Conservation (phyloP, 2,113 vertebrate species). For the Sorex fumeus region DNA sequence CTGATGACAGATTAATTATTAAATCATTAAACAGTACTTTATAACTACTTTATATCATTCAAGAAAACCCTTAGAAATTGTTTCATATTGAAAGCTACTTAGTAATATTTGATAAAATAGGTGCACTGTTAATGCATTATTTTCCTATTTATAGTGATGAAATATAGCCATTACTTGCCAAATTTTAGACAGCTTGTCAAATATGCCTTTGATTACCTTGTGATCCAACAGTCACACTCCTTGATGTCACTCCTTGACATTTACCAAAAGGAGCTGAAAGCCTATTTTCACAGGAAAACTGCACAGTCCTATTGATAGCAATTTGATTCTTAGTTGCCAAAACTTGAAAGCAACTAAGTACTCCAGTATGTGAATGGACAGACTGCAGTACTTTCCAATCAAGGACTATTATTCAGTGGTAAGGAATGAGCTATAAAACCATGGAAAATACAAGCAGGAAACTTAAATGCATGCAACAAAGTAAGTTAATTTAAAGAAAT, state of each 20-base stretch:
- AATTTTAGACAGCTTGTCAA: background rate
- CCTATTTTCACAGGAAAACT: background rate
- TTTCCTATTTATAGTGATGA: constrained; percentile 35
- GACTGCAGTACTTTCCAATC: no score
- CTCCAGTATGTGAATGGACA: no score
- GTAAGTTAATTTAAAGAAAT: no score
- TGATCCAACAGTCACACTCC: background rate
- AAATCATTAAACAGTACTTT: background rate
- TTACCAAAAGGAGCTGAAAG: background rate
- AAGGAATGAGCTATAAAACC: no score
- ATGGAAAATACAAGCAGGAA: no score
- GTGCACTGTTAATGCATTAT: background rate
- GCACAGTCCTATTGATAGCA: background rate
- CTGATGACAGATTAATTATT: background rate
- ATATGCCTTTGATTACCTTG: background rate
- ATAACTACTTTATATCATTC: constrained; percentile 15
- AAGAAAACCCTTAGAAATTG: constrained; percentile 6
- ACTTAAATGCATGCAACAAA: no score
- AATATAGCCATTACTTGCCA: background rate
- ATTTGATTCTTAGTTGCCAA: background rate
- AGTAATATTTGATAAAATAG: no score
- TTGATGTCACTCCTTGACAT: background rate
- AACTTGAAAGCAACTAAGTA: no score
- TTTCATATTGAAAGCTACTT: background rate
- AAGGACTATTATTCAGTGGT: no score